Conservation (phyloP, 2,113 vertebrate species). For the Onychostoma macrolepis region DNA sequence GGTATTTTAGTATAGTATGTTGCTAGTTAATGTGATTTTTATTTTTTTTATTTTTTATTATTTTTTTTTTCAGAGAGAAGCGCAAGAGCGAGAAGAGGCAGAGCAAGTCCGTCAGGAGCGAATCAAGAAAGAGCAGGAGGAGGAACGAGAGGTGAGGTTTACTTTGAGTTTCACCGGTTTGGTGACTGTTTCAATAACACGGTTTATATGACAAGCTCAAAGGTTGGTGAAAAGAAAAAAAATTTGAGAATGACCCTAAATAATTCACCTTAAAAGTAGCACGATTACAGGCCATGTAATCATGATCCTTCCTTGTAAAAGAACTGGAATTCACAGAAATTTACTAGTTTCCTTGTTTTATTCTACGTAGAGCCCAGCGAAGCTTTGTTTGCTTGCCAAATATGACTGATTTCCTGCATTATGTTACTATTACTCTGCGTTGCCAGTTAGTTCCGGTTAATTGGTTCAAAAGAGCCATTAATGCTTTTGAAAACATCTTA, state of each 20-base stretch:
- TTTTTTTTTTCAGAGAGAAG: constrained; percentile 86
- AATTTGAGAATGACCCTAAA: neutral
- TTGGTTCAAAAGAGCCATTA: neutral
- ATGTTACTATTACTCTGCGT: neutral
- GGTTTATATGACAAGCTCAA: constrained; percentile 1
- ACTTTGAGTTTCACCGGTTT: neutral
- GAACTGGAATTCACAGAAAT: constrained; percentile 7
- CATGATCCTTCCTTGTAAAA: neutral
- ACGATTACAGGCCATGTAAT: neutral
- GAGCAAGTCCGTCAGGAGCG: constrained; percentile 95
- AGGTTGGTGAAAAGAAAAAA: neutral
- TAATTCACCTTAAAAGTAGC: neutral
- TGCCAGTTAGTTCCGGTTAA: neutral
- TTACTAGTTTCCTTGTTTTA: constrained; percentile 1
- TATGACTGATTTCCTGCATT: neutral
- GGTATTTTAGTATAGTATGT: neutral
- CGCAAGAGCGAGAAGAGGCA: constrained; percentile 95
- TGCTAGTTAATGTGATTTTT: neutral
- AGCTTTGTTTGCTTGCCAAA: neutral
- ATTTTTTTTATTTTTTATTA: neutral
- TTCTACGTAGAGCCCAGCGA: neutral
- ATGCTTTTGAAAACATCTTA: neutral
- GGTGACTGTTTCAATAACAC: constrained; percentile 16
- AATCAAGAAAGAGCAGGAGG: constrained; percentile 94
- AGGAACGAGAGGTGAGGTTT: constrained; percentile 92